Percentiles rank a stretch among this genome's conserved stretches.
These are phyloP conservation scores for Rhagoletis pomonella DNA, from an alignment of 1,140 invertebrate genomes.

Conservation along the genomic window DNA sequence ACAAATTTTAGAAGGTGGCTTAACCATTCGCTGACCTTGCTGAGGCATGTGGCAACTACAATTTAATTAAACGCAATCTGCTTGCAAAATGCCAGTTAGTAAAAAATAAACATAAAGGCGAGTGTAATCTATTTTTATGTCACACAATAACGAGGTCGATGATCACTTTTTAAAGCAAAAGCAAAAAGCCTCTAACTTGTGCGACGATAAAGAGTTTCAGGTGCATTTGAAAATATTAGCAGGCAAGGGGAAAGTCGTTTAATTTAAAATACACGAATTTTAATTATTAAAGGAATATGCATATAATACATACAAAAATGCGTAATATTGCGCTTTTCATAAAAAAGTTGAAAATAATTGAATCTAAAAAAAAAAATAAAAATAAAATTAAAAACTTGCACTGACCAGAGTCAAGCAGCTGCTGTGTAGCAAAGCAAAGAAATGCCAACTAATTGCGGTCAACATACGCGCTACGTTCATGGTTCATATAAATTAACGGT, in stretches of 20 bases:
- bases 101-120: too few relatives aligned
- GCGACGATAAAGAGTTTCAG: too few relatives aligned
- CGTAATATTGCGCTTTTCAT: too few relatives aligned
- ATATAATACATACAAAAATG: too few relatives aligned
- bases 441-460: slow-evolving; percentile 12
- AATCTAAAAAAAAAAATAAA: too few relatives aligned
- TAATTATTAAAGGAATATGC: too few relatives aligned
- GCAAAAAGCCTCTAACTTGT: background rate
- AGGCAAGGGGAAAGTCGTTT: too few relatives aligned
- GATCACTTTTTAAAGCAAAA: slow-evolving; percentile 21
- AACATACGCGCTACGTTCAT: background rate
- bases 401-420: too few relatives aligned
- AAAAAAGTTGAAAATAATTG: too few relatives aligned
- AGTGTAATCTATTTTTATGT: slow-evolving; percentile 14
- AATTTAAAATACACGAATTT: too few relatives aligned
- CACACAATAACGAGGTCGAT: background rate
- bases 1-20: slow-evolving; percentile 24
- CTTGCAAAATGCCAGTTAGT: background rate
- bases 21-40: slow-evolving; percentile 14
- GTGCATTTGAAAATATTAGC: too few relatives aligned
- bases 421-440: background rate
- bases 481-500: slow-evolving; percentile 1
- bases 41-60: background rate
- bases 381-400: too few relatives aligned
- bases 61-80: slow-evolving; percentile 12